These are phyloP conservation scores for Caretta caretta DNA, from an alignment of 2,113 vertebrate genomes.

Conservation along the genomic window DNA sequence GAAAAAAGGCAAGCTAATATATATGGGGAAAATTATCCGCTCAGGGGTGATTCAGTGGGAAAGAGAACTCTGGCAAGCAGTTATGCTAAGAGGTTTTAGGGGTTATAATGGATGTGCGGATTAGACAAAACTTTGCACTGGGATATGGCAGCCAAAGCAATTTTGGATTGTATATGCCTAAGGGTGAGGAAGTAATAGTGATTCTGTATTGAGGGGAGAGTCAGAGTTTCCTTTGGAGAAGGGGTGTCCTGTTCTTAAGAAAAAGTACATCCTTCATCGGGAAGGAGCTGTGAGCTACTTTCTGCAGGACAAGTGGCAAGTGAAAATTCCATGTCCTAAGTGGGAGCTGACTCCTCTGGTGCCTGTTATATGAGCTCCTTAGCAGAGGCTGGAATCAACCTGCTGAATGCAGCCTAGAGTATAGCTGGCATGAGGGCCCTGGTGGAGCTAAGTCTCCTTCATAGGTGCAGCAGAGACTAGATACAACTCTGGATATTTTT, in stretches of 20 bases:
- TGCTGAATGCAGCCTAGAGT: background rate
- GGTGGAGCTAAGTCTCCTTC: background rate
- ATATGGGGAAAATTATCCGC: constrained; percentile 23
- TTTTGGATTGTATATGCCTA: background rate
- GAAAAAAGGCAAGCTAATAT: background rate
- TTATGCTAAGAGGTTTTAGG: background rate
- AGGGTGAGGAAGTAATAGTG: background rate
- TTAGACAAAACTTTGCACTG: background rate
- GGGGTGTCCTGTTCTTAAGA: background rate
- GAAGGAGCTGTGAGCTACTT: background rate
- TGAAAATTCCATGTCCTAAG: background rate
- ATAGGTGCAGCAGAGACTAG: background rate
- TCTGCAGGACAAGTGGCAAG: background rate
- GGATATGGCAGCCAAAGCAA: constrained; percentile 21
- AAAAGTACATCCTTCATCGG: background rate
- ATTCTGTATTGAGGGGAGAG: background rate
- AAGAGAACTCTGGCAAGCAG: background rate
- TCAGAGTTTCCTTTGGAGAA: background rate
- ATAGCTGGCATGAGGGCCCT: background rate
- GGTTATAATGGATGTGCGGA: background rate
- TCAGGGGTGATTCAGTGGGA: background rate
- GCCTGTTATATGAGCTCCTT: background rate
- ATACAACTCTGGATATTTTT: background rate
- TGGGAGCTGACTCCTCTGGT: background rate
- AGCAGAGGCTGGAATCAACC: background rate